Evolutionary conservation across 2,888 invertebrate genomes (phyloP).

Genomic region (Eupithecia subumbrata): DNA sequence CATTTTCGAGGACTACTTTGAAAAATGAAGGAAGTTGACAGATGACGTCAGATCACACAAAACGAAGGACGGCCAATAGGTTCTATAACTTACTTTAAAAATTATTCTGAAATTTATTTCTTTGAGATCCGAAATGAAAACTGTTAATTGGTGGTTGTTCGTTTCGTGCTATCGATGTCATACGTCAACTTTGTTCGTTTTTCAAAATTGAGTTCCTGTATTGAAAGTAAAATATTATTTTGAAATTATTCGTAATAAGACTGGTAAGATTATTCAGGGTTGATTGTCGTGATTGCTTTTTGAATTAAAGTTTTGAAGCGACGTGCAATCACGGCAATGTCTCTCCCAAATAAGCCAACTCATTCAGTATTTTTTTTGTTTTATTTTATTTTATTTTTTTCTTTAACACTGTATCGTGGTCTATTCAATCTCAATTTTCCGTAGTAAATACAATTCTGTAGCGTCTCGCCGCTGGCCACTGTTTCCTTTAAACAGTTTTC

Average conservation of each 20-base stretch:
- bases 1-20: too few species aligned
- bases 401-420: not conserved
- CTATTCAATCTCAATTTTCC: not conserved
- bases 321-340: not conserved
- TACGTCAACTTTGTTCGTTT: too few species aligned
- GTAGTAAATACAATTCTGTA: not conserved
- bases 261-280: not conserved
- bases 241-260: not conserved
- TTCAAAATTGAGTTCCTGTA: too few species aligned
- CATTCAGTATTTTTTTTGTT: not conserved
- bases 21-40: too few species aligned
- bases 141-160: too few species aligned
- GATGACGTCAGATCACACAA: too few species aligned
- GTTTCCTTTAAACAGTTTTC: conserved; percentile 10
- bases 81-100: too few species aligned
- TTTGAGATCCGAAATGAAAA: too few species aligned
- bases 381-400: not conserved
- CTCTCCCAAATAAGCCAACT: not conserved
- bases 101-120: too few species aligned
- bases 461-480: not conserved
- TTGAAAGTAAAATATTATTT: not conserved
- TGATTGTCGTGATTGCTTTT: not conserved
- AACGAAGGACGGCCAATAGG: too few species aligned
- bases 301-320: not conserved
- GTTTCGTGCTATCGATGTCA: too few species aligned